Base-by-base conservation (phyloP, 2,113 vertebrate genomes). In the Rhinolophus ferrumequinum region DNA sequence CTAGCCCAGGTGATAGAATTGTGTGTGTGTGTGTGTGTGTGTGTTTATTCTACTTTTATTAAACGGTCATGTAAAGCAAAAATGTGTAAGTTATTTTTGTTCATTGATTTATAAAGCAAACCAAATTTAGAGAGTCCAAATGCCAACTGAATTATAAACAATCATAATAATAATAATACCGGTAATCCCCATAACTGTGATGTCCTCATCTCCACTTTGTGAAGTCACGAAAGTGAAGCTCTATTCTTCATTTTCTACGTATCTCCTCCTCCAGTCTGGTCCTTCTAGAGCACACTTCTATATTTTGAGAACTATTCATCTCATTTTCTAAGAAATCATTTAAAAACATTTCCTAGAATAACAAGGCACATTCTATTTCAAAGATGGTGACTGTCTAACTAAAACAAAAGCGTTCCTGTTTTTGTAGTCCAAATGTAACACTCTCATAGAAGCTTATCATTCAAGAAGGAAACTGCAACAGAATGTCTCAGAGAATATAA, bases 291-390 rank as follows among this genome's bases (percentile, higher is more conserved):
- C 22, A 47, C 5, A 28, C 72, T 92, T 75, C 28, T 56, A 82
- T 7, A 77, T 90, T 72, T 93, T 56, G 56, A 86, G 30, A 83
- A 84, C 3, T 22, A 75, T 81, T 84, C 52, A 92, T 64, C 62
- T 67, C 50, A 30, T 87, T 90, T 97, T 96, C 88, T 73, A 86
- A 88, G 85, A 97, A 93, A 79, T 92, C 35, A 67, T 58, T 82
- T 95, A 30, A 75, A 97, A 97, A 88, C 12, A 26, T 35, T 95
- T 88, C 75, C 60, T 90, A 83, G 76, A 97, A 96, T 38, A 95
- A 35, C n/a, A 75, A 79, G 11, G 28, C 70, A n/a, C 81, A 82
- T 70, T 84, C 44, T 95, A 35, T 93, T 91, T 96, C 19, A 86
- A 96, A 96, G 67, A 91, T 60, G 60, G 91, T 94, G 44, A 82